Evolutionary conservation across 2,888 invertebrate genomes (phyloP).

Genomic region (Spodoptera picta): DNA sequence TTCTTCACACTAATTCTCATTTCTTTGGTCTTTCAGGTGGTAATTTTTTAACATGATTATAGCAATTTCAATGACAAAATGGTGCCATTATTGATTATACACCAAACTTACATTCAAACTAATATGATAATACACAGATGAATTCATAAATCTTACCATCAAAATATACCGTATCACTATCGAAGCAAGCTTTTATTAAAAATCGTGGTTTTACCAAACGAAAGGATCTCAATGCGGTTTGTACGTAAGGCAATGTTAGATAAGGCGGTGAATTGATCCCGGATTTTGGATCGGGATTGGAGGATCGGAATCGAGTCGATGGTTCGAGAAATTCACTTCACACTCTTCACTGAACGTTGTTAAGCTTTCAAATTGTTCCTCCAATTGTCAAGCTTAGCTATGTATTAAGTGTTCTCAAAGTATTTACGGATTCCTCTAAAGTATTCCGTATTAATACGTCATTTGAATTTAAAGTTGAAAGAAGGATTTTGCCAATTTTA

Average conservation of each 20-base stretch:
- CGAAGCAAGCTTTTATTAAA: slow-evolving; percentile 46
- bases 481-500: no score
- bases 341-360: slow-evolving; percentile 43
- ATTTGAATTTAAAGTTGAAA: no score
- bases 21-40: no score
- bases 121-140: no score
- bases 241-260: slow-evolving; percentile 74
- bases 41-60: no score
- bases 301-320: slow-evolving; percentile 44
- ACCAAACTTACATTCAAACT: no score
- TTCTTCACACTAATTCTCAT: no score
- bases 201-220: slow-evolving; percentile 39
- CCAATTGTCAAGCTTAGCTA: slow-evolving; percentile 33
- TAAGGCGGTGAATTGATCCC: slow-evolving; percentile 76
- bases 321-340: slow-evolving; percentile 54
- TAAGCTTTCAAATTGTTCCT: slow-evolving; percentile 46
- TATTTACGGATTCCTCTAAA: slow-evolving; percentile 6
- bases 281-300: slow-evolving; percentile 56
- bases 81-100: no score
- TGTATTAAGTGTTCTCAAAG: slow-evolving; percentile 24
- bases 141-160: slow-evolving; percentile 13
- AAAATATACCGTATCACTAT: slow-evolving; percentile 25
- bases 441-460: no score
- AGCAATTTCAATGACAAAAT: no score
- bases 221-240: slow-evolving; percentile 53